Conservation (phyloP, 2,888 invertebrate genomes). For the Eupelmus urozonus region DNA sequence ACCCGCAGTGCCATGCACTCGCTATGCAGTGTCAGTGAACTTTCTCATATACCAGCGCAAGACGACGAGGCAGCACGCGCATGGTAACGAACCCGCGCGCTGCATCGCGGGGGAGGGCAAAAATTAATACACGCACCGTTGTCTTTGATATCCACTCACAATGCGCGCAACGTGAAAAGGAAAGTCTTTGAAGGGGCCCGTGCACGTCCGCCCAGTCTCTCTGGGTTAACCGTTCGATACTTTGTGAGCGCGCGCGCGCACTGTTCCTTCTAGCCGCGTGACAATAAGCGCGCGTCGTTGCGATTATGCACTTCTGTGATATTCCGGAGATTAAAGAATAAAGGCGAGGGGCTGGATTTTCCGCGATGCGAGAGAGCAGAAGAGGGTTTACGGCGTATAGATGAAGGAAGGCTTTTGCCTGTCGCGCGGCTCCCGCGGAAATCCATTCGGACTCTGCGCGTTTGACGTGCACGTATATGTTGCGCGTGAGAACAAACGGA, state of each 20-base stretch:
- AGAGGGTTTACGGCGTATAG: no score
- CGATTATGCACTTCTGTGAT: conserved; percentile 17
- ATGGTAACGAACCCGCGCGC: conserved; percentile 23
- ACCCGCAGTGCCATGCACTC: not conserved
- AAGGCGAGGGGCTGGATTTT: conserved; percentile 9
- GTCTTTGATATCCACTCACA: conserved; percentile 64
- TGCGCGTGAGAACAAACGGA: not conserved
- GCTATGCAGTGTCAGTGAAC: conserved; percentile 32
- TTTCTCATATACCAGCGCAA: not conserved
- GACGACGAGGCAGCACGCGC: not conserved
- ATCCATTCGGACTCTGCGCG: not conserved
- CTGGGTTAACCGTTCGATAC: conserved; percentile 55
- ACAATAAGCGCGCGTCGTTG: not conserved
- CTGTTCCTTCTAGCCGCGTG: not conserved
- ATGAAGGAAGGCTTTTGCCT: no score
- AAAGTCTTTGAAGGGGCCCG: conserved; percentile 61
- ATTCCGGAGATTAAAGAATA: conserved; percentile 56
- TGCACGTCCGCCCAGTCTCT: conserved; percentile 2
- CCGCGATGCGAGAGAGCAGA: no score
- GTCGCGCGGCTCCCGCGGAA: not conserved
- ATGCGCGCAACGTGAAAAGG: conserved; percentile 57
- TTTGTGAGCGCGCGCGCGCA: conserved; percentile 42
- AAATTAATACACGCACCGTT: conserved; percentile 54
- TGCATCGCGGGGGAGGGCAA: not conserved
- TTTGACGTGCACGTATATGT: not conserved